Base-by-base conservation (phyloP, 2,113 vertebrate species). In the Apteryx mantelli region DNA sequence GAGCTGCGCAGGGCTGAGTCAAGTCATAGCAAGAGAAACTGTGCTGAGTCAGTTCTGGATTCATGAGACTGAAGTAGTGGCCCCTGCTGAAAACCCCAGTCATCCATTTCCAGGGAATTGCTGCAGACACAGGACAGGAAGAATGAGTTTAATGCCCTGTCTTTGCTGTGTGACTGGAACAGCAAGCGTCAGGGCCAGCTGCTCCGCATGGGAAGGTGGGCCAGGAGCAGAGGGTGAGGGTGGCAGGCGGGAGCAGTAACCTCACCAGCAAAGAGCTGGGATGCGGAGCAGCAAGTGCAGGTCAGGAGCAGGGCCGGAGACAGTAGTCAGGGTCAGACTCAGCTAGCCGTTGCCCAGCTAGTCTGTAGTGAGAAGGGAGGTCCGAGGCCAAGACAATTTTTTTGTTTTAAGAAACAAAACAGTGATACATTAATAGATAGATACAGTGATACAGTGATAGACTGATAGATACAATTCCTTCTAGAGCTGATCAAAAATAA, bases 1-100 rank as follows among this genome's bases (percentile, higher is more conserved):
- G 48, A 80, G 2, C 64, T 92, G 69, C 46, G 26, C 66, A 0
- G 0, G 24, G 5, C 28, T 89, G 28, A 82, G 30, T 1, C 0
- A n/a, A 36, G 36, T 64, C 79, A 74, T 2, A 88, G 75, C 34
- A 82, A 80, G 30, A 82, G 28, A 66, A 11, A 25, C 2, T 4
- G 11, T 78, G 52, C 58, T 82, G 70, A 83, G 40, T 92, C 89
- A 92, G 15, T 55, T 86, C 46, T 42, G 58, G 75, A 95, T 82
- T 88, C 63, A 73, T 2, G 3, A 79, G 28, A 7, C 15, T 77
- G 89, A 42, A 46, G 15, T 17, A 73, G 56, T 36, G 19, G 20
- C 24, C 93, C 13, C 63, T 88, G 63, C 55, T 70, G 74, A 87
- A 95, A 92, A 13, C 1, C 38, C 28, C 63, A 2, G 2, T 3